A percentile compares a stretch with the other conserved stretches of the same genome.
Evolutionary conservation across 1,140 invertebrate species (phyloP).

Genomic region (Tenebrio molitor): DNA sequence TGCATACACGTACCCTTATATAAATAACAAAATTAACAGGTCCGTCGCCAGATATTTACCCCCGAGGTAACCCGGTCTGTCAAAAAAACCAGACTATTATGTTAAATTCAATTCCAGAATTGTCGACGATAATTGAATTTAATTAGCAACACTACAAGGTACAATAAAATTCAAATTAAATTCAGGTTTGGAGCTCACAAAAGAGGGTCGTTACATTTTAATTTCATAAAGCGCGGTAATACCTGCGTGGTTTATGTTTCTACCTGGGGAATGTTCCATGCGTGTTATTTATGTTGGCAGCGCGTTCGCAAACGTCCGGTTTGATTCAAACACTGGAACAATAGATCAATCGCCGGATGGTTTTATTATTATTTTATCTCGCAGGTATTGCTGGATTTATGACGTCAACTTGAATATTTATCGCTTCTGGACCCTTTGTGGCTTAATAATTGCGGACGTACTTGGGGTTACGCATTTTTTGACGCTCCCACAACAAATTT

Average conservation of each 20-base stretch:
- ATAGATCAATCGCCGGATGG: constrained; percentile 45
- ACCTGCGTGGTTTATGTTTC: constrained; percentile 23
- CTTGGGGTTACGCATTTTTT: too few relatives aligned
- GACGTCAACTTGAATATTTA: constrained; percentile 25
- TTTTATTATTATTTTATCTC: constrained; percentile 47
- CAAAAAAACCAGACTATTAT: too few relatives aligned
- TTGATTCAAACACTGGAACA: constrained; percentile 42
- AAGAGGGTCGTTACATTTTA: constrained; percentile 31
- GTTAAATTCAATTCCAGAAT: too few relatives aligned
- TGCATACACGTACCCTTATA: too few relatives aligned
- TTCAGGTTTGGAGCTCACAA: constrained; percentile 13
- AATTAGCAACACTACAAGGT: constrained; percentile 30
- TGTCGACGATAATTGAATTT: constrained; percentile 26
- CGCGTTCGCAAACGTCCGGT: constrained; percentile 33
- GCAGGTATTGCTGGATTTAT: constrained; percentile 46
- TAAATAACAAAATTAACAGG: too few relatives aligned
- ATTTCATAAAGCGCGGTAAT: constrained; percentile 33
- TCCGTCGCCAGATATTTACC: too few relatives aligned
- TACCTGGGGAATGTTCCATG: constrained; percentile 41
- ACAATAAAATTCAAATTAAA: constrained; percentile 35
- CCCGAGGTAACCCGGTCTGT: too few relatives aligned
- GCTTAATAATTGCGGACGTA: constrained; percentile 30
- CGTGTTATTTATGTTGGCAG: constrained; percentile 48
- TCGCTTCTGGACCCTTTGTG: constrained; percentile 11
- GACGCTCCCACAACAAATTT: too few relatives aligned